Percentiles rank a stretch among this genome's conserved stretches.
phyloP scores from a whole-genome alignment of 2,888 invertebrate genomes.

The Tetropium fuscum region DNA sequence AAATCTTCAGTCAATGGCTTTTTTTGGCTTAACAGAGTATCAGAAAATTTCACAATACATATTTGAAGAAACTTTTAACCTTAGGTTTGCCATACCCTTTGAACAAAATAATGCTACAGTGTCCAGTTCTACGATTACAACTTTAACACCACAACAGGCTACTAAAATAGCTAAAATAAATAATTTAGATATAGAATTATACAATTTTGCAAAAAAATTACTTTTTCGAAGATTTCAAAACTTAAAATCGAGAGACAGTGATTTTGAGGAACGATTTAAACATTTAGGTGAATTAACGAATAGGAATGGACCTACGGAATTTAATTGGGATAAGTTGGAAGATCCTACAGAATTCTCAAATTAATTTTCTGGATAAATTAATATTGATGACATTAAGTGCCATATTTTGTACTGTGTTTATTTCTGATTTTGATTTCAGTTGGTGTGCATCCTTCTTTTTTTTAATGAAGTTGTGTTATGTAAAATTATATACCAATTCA shows the following conservation, averaged over 20 bases:
- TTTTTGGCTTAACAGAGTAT: constrained; percentile 96
- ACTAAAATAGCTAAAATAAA: constrained; percentile 84
- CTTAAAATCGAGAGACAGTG: constrained; percentile 81
- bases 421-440: too few species aligned
- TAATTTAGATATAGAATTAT: constrained; percentile 91
- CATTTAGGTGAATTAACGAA: constrained; percentile 86
- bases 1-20: constrained; percentile 95
- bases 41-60: constrained; percentile 94
- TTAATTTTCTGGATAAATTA: background rate
- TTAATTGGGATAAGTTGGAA: constrained; percentile 90
- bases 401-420: constrained; percentile 20
- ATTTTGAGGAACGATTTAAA: constrained; percentile 85
- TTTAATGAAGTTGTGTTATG: too few species aligned
- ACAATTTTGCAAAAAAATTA: constrained; percentile 91
- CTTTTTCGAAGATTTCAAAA: constrained; percentile 88
- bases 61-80: constrained; percentile 93
- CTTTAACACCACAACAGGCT: constrained; percentile 80
- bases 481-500: too few species aligned
- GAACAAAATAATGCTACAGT: constrained; percentile 94
- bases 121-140: constrained; percentile 84
- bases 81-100: constrained; percentile 90
- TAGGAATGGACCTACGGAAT: constrained; percentile 82
- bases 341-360: constrained; percentile 63
- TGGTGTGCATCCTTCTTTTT: too few species aligned
- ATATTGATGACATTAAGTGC: constrained; percentile 16